These are phyloP conservation scores for Sternarchorhynchus goeldii DNA, from an alignment of 2,797 vertebrate genomes.

Conservation along the genomic window DNA sequence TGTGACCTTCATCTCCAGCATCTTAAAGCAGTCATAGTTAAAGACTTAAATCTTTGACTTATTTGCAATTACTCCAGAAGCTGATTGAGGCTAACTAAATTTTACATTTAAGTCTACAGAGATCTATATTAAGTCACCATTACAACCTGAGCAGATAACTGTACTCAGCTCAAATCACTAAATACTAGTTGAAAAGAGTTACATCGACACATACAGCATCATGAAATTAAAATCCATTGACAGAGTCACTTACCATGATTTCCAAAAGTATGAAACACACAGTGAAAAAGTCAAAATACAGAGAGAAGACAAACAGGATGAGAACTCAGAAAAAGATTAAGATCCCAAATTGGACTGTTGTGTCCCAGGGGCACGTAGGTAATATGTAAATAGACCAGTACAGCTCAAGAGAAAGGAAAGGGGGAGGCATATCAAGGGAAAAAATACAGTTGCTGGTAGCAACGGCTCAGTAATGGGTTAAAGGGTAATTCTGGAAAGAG, in stretches of 20 bases:
- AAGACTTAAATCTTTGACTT: no score
- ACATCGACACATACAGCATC: not conserved
- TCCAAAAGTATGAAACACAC: not conserved
- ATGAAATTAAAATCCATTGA: not conserved
- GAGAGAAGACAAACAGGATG: not conserved
- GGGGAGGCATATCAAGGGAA: no score
- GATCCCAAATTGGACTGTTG: not conserved
- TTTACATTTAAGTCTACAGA: no score
- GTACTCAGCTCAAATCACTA: not conserved
- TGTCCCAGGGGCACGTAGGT: not conserved
- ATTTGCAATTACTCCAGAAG: no score
- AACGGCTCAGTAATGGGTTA: slow-evolving; percentile 70
- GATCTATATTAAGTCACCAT: not conserved
- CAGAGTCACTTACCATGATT: not conserved
- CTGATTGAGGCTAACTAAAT: no score
- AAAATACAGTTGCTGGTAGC: slow-evolving; percentile 35
- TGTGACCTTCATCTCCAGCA: no score
- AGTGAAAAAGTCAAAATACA: not conserved
- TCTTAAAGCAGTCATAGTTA: no score
- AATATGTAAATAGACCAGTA: not conserved
- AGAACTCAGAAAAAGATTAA: not conserved
- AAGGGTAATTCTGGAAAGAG: slow-evolving; percentile 62
- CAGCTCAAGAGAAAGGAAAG: not conserved
- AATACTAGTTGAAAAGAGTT: not conserved
- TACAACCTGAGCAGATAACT: not conserved